These are phyloP conservation scores for Origma solitaria DNA, from an alignment of 2,113 vertebrate genomes.

Conservation along the genomic window DNA sequence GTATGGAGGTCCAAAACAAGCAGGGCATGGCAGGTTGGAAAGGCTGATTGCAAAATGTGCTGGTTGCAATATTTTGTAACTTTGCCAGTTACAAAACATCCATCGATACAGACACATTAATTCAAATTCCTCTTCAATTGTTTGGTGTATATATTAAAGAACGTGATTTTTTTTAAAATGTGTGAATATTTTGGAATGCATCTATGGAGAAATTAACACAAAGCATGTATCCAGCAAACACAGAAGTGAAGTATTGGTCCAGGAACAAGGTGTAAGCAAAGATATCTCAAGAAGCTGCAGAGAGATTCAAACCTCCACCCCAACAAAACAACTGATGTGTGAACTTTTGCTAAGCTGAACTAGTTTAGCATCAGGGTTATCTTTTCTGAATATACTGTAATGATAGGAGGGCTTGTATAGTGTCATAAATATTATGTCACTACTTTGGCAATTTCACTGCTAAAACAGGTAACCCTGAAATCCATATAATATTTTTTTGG, in stretches of 20 bases:
- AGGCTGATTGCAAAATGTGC: background rate
- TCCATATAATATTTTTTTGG: background rate
- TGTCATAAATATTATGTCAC: background rate
- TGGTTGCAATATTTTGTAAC: background rate
- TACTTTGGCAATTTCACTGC: background rate
- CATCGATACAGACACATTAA: background rate
- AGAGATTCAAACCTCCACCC: background rate
- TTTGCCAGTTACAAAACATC: background rate
- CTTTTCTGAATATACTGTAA: background rate
- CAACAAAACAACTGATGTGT: background rate
- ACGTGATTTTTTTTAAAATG: background rate
- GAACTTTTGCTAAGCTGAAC: background rate
- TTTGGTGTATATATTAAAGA: background rate
- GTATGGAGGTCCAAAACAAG: background rate
- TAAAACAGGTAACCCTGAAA: background rate
- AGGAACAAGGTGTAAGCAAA: background rate
- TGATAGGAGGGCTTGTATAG: background rate
- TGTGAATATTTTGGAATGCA: background rate
- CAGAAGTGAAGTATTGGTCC: background rate
- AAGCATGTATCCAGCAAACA: background rate
- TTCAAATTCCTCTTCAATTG: background rate
- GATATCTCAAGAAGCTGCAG: background rate
- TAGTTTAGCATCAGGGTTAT: background rate
- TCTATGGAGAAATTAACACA: background rate
- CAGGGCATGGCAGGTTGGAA: background rate